Base-by-base conservation (phyloP, 2,797 vertebrate genomes). In the Mycteria americana region DNA sequence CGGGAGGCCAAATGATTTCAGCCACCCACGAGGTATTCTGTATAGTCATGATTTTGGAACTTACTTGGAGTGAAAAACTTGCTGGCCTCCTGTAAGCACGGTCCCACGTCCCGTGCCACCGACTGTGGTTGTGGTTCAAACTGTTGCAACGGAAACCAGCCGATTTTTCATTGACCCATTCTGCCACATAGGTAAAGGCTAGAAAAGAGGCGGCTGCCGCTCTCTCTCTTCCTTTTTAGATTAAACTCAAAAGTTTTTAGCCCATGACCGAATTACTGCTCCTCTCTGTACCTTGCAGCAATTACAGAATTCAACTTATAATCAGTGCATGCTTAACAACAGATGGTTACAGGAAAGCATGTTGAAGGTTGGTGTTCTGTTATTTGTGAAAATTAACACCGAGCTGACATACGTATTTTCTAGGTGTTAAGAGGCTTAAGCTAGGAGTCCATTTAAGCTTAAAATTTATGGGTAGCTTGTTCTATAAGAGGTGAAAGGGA, bases 11-110 rank as follows among this genome's bases (percentile, higher is more conserved):
- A 74, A 83, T 60, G 64, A 64, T 96, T 94, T 94, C 95, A 94
- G 76, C 96, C 96, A 95, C 96, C 96, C 96, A 96, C 59, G 43
- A 95, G 95, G 76, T 93, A 41, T 78, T 93, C 80, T 63, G 93
- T 86, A 11, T 59, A 90, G 96, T 95, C 96, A 90, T 78, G 65
- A 54, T 78, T 95, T 79, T 72, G 77, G 88, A 95, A 92, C 89
- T 91, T 86, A 84, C 1, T 93, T 68, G 89, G 50, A 78, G 62
- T 2, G 13, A 81, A 86, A 90, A 94, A 56, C 54, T 86, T 54
- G 69, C 65, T 53, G 60, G 89, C 50, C 16, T 86, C 67, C 89
- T 6, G 3, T 75, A 81, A 90, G 79, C 46, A 10, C 2, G 1
- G 69, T 59, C 69, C 68, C 39, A 37, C 0, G 0, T 93, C 72